Base-by-base conservation (phyloP, 2,888 invertebrate species). In the Danaus chrysippus region DNA sequence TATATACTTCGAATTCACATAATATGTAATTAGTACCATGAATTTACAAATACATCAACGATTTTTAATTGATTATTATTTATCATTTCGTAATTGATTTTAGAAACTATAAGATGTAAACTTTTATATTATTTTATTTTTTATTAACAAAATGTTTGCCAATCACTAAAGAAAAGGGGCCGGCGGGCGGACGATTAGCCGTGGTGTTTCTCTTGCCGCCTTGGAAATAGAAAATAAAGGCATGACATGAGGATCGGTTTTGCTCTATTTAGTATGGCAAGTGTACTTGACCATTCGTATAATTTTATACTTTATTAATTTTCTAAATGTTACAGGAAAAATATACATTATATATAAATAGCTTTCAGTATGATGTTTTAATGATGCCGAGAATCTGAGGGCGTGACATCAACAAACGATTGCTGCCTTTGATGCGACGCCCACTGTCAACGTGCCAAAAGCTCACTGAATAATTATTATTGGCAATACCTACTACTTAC, bases 171-270 rank as follows among this genome's bases (percentile, higher is more conserved):
- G 52, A 57, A 78, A 78, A 75, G 79, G 81, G 82, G 80, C 74
- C 82, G 82, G 82, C 79, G 79, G 83, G 84, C 79, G 82, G 83
- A 75, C 86, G 87, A 89, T 88, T 88, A 88, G 87, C 85, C 77
- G 82, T 76, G 82, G 83, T 82, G 86, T 85, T 83, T 81, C 86
- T 79, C 81, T 77, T 77, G 71, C 77, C 81, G 83, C 82, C 86
- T 83, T 83, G 82, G 83, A 87, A 86, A 89, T 87, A 87, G 89
- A 88, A 88, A 87, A 89, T 87, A 89, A 86, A 87, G 83, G 82
- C 82, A 79, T 82, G 83, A 85, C 87, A 83, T 76, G 78, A 76
- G 71, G 77, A 71, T 61, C 68, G 63, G 73, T 61, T 59, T 62
- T 63, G 63, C 64, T 52, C 60, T 54, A 58, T 58, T 68, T 56